Conservation (phyloP, 2,888 invertebrate genomes). For the Idaea straminata region DNA sequence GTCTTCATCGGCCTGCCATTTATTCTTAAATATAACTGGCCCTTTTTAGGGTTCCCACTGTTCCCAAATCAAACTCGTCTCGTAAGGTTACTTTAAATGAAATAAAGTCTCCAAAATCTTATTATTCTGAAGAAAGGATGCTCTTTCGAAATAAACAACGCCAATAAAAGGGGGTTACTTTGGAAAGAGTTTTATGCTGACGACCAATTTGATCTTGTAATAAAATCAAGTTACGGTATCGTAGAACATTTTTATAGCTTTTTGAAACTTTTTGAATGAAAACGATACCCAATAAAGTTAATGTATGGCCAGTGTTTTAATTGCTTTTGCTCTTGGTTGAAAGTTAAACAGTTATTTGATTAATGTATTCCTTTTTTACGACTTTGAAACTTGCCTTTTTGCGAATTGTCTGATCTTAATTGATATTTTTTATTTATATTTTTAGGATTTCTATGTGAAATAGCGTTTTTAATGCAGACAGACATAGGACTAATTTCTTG, state of each 20-base stretch:
- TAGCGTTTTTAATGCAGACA: too few relatives aligned
- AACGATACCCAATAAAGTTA: constrained; percentile 11
- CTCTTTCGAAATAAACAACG: constrained; percentile 52
- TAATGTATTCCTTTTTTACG: background rate
- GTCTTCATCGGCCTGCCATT: background rate
- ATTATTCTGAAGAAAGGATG: constrained; percentile 46
- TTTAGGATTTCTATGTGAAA: too few relatives aligned
- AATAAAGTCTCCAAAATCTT: constrained; percentile 49
- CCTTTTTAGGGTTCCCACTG: background rate
- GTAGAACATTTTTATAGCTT: constrained; percentile 34
- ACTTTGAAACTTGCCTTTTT: background rate
- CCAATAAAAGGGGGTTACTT: constrained; percentile 47
- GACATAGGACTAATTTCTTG: background rate
- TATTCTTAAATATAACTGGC: background rate
- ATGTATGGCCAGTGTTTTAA: constrained; percentile 5
- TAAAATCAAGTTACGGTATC: constrained; percentile 43
- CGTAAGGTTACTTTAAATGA: constrained; percentile 32
- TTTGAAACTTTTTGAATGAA: constrained; percentile 23
- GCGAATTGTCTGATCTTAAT: background rate
- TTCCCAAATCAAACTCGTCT: constrained; percentile 7
- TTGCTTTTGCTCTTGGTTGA: constrained; percentile 7
- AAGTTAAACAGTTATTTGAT: constrained; percentile 4
- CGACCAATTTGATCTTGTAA: constrained; percentile 46
- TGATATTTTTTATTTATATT: background rate
- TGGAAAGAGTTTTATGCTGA: constrained; percentile 46